Evolutionary conservation across 1,140 invertebrate genomes (phyloP), one percentile per base, ranked within the genome.

Genomic region (Neotoxoptera formosana): DNA sequence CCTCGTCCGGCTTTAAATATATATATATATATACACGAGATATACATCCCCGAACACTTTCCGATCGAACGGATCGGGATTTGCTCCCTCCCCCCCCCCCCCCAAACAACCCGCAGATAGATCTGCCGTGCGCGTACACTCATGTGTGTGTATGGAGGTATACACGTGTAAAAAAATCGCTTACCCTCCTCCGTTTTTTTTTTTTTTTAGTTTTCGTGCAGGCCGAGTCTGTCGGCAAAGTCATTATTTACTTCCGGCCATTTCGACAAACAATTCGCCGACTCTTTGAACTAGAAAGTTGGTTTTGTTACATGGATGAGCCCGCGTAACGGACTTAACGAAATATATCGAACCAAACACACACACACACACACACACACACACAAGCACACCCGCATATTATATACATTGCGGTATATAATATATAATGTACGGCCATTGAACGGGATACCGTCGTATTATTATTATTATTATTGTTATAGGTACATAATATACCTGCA

Each of bases 211-310:
- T 51, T 48, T 34, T n/a, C 87, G 87, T 30, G 41, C 41, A 2
- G 47, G 34, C 47, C 30, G 17, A 41, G 41, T 89, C n/a, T 51
- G 88, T 36, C 48, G n/a, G 51, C n/a, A 91, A 45, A 76, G 90
- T 90, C 56, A 34, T 91, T 47, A 91, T 91, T 91, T 36, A 76
- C 56, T 91, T 91, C 90, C 56, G 47, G 34, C 25, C 7, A 76
- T 76, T 91, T 91, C 56, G 41, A 76, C 45, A 47, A 41, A 76
- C 47, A 91, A 91, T 76, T 91, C 36, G 36, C 25, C 41, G 41
- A 76, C 20, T 51, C 90, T 91, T 20, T 76, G 90, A 76, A 91
- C 90, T 91, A 91, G 56, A 91, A 91, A 91, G 56, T 76, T 91
- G 90, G 90, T 90, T 67, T 90, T 67, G 41, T 60, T 48, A 90